phyloP scores from a whole-genome alignment of 2,888 invertebrate species.

The Criorhina ranunculi region DNA sequence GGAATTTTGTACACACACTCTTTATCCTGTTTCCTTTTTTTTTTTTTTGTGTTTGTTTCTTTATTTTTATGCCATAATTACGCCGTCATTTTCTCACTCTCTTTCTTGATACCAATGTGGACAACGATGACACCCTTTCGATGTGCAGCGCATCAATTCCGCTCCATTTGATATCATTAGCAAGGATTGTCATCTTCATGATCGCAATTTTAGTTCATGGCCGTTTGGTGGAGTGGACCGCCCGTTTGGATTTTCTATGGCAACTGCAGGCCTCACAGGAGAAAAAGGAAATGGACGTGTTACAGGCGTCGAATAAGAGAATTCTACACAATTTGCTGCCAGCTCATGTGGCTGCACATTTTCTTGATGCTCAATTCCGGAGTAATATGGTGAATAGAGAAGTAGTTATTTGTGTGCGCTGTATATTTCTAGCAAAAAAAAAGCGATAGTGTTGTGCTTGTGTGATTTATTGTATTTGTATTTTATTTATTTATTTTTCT shows the following conservation, averaged over 20 bases:
- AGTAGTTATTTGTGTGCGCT: slow-evolving; percentile 52
- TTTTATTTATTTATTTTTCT: slow-evolving; percentile 17
- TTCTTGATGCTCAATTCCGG: slow-evolving; percentile 94
- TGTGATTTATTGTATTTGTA: slow-evolving; percentile 37
- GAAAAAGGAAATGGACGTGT: slow-evolving; percentile 96
- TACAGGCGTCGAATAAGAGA: slow-evolving; percentile 94
- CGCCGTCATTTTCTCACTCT: slow-evolving; percentile 31
- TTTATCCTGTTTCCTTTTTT: slow-evolving; percentile 39
- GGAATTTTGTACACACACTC: slow-evolving; percentile 37
- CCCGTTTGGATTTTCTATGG: slow-evolving; percentile 92
- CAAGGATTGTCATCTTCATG: slow-evolving; percentile 93
- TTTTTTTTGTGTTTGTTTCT: slow-evolving; percentile 30
- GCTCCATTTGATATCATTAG: slow-evolving; percentile 90
- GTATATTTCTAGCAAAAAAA: slow-evolving; percentile 46
- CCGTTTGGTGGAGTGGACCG: slow-evolving; percentile 94
- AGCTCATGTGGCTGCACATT: slow-evolving; percentile 96
- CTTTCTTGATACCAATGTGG: slow-evolving; percentile 18
- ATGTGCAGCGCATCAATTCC: slow-evolving; percentile 88
- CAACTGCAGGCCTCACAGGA: slow-evolving; percentile 95
- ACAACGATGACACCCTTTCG: slow-evolving; percentile 52
- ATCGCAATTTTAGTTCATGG: slow-evolving; percentile 93
- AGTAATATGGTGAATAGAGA: slow-evolving; percentile 90
- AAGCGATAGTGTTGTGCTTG: slow-evolving; percentile 27
- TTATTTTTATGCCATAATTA: slow-evolving; percentile 63
- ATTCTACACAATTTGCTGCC: slow-evolving; percentile 96